These are phyloP conservation scores for Gulo gulo DNA, from an alignment of 2,113 vertebrate genomes.

Conservation along the genomic window DNA sequence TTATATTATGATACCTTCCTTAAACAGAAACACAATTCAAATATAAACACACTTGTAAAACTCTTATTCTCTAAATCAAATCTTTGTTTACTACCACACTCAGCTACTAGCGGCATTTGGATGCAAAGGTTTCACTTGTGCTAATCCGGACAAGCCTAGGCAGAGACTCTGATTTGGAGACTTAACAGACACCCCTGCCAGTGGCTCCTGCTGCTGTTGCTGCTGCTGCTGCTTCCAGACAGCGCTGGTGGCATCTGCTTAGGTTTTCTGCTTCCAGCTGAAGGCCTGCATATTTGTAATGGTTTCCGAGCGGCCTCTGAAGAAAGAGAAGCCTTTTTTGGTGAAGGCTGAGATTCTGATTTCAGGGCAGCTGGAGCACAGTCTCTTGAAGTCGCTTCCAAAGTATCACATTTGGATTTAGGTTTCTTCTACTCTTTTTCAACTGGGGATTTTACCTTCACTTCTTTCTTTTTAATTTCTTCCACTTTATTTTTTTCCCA, in stretches of 20 bases:
- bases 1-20: no score
- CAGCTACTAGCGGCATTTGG: conserved; percentile 84
- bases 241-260: conserved; percentile 93
- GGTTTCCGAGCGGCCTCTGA: conserved; percentile 65
- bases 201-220: background rate
- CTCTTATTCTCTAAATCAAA: background rate
- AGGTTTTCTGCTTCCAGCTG: conserved; percentile 79
- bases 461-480: conserved; percentile 70
- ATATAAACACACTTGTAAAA: background rate
- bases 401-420: conserved; percentile 18
- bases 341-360: conserved; percentile 2
- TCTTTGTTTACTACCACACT: conserved; percentile 31
- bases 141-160: conserved; percentile 92
- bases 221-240: conserved; percentile 75
- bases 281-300: conserved; percentile 77
- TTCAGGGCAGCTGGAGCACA: conserved; percentile 1
- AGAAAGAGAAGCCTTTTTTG: conserved; percentile 19
- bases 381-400: conserved; percentile 56
- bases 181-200: conserved; percentile 73
- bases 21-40: background rate
- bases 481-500: conserved; percentile 70
- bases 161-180: conserved; percentile 91
- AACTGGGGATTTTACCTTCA: conserved; percentile 51
- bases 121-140: conserved; percentile 93
- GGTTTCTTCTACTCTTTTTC: conserved; percentile 80